Base-by-base conservation (phyloP, 2,888 invertebrate species). In the Heliconius aoede region DNA sequence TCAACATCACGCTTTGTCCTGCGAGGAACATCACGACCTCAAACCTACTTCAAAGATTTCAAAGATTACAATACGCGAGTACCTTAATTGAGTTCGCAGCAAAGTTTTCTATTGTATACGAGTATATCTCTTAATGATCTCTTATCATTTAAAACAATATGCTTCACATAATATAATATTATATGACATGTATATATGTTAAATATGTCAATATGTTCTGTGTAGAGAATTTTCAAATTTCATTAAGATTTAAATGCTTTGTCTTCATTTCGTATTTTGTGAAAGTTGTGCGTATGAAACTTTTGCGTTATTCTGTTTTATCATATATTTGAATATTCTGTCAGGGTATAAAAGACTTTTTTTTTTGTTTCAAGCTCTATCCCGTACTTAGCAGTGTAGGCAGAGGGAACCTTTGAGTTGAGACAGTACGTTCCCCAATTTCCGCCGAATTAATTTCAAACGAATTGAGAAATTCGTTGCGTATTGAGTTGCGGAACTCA, bases 231-330 rank as follows among this genome's bases (percentile, higher is more conserved):
- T 61, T n/a, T 61, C 28, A 61, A 61, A 61, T 28, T 61, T 28
- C 61, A 18, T 61, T 28, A 18, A 28, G 28, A 61, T 61, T 61
- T 61, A 61, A 60, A 26, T 15, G 60, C 60, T 60, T 60, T 60
- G 24, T 24, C 60, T 26, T 26, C 13, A 26, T 60, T 24, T 24
- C 60, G 18, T 28, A 18, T 61, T 61, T 28, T 13, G n/a, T 26
- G 58, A 58, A 58, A 58, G 24, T 58, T 58, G 24, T 24, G 55
- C 4, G n/a, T 58, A 24, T 58, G 24, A 58, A 58, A 58, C 11
- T 26, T 58, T 26, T 4, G 11, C 55, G 4, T 55, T 55, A n/a
- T 55, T 55, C n/a, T 55, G n/a, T 55, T 55, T 55, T 55, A 46
- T 46, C 7, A 18, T 18, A 18, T 46, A 46, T 46, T 46, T 18